A percentile compares a stretch with the other conserved stretches of the same genome.
phyloP scores from a whole-genome alignment of 2,888 invertebrate genomes.

The Antitype chi region DNA sequence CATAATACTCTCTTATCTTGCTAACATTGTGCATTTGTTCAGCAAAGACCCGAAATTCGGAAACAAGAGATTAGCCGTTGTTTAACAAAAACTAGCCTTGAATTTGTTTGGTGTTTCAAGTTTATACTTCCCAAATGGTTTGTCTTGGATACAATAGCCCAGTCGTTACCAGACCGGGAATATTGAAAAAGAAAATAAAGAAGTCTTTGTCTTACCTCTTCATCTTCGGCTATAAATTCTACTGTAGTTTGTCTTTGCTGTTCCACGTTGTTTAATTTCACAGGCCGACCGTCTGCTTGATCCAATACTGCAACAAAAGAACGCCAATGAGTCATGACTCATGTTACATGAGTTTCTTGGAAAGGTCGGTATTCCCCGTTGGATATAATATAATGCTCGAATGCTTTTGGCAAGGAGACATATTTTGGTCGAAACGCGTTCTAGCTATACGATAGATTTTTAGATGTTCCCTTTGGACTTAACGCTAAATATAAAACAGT shows the following conservation, averaged over 20 bases:
- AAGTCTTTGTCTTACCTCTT: slow-evolving; percentile 77
- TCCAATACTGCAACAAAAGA: slow-evolving; percentile 86
- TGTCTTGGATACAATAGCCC: neutral
- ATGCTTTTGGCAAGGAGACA: slow-evolving; percentile 39
- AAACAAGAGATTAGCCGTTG: slow-evolving; percentile 27
- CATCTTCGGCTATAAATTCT: slow-evolving; percentile 85
- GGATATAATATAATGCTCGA: slow-evolving; percentile 20
- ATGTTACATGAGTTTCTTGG: slow-evolving; percentile 37
- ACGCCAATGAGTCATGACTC: slow-evolving; percentile 55
- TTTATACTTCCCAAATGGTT: slow-evolving; percentile 11
- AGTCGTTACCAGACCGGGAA: slow-evolving; percentile 1
- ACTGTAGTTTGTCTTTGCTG: slow-evolving; percentile 82
- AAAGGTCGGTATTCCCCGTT: slow-evolving; percentile 37
- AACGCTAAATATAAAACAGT: slow-evolving; percentile 50
- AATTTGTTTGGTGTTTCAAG: slow-evolving; percentile 1
- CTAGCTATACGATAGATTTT: slow-evolving; percentile 17
- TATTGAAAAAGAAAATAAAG: slow-evolving; percentile 10
- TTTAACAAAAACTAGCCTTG: slow-evolving; percentile 11
- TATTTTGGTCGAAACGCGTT: slow-evolving; percentile 27
- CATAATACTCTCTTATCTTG: slow-evolving; percentile 48
- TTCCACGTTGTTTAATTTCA: slow-evolving; percentile 79
- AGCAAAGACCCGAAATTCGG: slow-evolving; percentile 20
- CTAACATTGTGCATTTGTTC: slow-evolving; percentile 30
- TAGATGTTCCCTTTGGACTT: slow-evolving; percentile 24
- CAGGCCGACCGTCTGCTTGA: slow-evolving; percentile 81